Base-by-base conservation (phyloP, 2,797 vertebrate species). In the Eidolon dupreanum region DNA sequence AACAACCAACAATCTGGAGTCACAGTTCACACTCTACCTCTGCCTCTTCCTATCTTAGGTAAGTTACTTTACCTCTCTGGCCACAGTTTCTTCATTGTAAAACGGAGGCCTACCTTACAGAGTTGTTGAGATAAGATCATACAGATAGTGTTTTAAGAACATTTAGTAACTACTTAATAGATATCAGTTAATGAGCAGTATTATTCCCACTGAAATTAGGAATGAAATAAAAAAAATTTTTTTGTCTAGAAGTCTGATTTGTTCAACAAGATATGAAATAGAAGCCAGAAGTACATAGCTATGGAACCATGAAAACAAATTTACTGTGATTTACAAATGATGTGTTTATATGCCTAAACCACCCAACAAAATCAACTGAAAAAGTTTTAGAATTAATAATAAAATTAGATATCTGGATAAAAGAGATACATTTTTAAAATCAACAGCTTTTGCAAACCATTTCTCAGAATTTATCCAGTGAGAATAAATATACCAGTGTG, bases 391-490 rank as follows among this genome's bases (percentile, higher is more conserved):
- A 61, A 73, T 87, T 75, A 84, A 78, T 59, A 77, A 88, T 79
- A 51, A 41, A 38, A 88, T 79, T 49, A 41, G 12, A 3, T 57
- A 19, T 74, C 28, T 79, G 49, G 20, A 68, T 51, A 73, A 84
- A 77, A 93, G 22, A 61, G 13, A 49, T 57, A 51, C 16, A 26
- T 57, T 83, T 88, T 28, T 9, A 66, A 94, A 92, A 65, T 66
- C 71, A 79, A 46, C 31, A 86, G 59, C 9, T 66, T 89, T 71
- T 65, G 49, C 57, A 95, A 88, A 33, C 31, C 49, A 61, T 73
- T 88, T 93, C 81, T 90, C 63, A 83, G 41, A 73, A 88, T 61
- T 65, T 78, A 59, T 66, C 17, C 77, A 88, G 66, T 43, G 71
- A 51, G 63, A 87, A 81, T 70, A 86, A 93, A 86, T 49, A 87